A percentile compares a stretch with the other conserved stretches of the same genome.
Evolutionary conservation across 2,888 invertebrate species (phyloP).

Genomic region (Chrysolina americana): DNA sequence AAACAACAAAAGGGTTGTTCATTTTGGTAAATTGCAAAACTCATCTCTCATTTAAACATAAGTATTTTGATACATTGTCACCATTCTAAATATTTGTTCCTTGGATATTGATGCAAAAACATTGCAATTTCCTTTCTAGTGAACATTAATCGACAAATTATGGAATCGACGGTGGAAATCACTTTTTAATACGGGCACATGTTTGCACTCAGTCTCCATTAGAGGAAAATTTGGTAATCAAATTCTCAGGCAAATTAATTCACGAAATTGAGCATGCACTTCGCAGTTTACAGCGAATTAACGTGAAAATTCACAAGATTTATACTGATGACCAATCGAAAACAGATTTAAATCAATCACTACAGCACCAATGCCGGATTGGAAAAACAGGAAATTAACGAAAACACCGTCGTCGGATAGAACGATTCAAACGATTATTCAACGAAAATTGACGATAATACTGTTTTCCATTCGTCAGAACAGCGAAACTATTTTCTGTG

Average conservation of each 20-base stretch:
- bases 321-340: slow-evolving; percentile 43
- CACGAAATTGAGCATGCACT: slow-evolving; percentile 57
- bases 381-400: slow-evolving; percentile 41
- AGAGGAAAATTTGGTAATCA: slow-evolving; percentile 62
- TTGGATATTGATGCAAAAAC: neutral
- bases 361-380: slow-evolving; percentile 26
- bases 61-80: no score
- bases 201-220: slow-evolving; percentile 55
- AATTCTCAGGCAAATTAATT: slow-evolving; percentile 60
- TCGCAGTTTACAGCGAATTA: slow-evolving; percentile 36
- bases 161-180: slow-evolving; percentile 57
- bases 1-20: no score
- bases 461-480: no score
- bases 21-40: no score
- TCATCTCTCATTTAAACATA: no score
- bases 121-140: neutral
- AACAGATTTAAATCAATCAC: slow-evolving; percentile 44
- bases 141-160: neutral
- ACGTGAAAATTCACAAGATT: slow-evolving; percentile 34
- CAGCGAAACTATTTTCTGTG: no score
- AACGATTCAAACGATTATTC: neutral
- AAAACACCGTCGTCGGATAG: slow-evolving; percentile 34
- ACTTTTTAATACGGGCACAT: slow-evolving; percentile 63
- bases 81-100: no score
- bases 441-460: neutral